phyloP scores from a whole-genome alignment of 2,888 invertebrate species.

The Hyalella azteca region DNA sequence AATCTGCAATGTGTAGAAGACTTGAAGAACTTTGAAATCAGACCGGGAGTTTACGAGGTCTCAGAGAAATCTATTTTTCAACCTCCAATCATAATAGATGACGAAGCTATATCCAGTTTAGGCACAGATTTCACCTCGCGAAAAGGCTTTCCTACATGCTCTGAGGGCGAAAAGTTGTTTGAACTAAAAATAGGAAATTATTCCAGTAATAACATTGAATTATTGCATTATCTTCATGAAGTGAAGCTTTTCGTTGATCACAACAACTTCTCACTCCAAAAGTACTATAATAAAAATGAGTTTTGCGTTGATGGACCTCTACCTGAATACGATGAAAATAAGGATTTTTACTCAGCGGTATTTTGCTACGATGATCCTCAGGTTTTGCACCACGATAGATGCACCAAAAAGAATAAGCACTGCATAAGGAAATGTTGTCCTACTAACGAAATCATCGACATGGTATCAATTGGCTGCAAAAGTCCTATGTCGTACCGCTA shows the following conservation, averaged over 20 bases:
- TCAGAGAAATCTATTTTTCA: neutral
- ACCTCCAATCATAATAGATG: neutral
- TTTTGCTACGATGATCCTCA: conserved; percentile 37
- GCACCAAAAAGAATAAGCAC: conserved; percentile 31
- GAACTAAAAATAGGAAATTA: neutral
- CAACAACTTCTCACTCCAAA: neutral
- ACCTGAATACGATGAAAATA: neutral
- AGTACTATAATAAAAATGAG: conserved; percentile 1
- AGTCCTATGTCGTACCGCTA: neutral
- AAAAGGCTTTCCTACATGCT: neutral
- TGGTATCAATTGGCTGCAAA: conserved; percentile 35
- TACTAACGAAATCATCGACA: neutral
- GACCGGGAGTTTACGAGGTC: no score
- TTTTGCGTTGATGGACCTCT: conserved; percentile 2
- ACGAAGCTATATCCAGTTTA: neutral
- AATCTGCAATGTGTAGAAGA: neutral
- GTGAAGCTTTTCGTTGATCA: neutral
- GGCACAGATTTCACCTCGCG: neutral
- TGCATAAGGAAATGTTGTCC: conserved; percentile 29
- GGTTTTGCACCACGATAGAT: conserved; percentile 30
- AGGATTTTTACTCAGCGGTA: conserved; percentile 28
- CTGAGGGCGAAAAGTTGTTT: neutral
- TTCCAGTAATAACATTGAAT: neutral
- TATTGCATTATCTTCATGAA: neutral
- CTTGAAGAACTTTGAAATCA: neutral